phyloP scores from a whole-genome alignment of 2,888 invertebrate species.

The Zygothrica quintamaculata region DNA sequence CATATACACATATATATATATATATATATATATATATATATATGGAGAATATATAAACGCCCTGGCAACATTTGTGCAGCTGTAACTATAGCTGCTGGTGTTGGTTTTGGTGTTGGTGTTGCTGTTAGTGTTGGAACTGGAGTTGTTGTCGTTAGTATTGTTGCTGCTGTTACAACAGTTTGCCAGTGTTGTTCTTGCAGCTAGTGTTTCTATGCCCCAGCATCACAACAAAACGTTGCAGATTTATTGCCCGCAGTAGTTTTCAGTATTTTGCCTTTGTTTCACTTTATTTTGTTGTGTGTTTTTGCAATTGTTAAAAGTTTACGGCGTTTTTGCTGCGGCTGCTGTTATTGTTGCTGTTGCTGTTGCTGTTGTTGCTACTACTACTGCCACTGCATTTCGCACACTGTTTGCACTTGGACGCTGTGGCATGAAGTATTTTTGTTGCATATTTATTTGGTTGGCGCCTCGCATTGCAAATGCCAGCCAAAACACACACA shows the following conservation, averaged over 20 bases:
- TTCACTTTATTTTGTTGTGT: slow-evolving; percentile 48
- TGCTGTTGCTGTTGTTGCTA: not conserved
- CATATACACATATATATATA: slow-evolving; percentile 3
- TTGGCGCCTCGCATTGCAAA: slow-evolving; percentile 25
- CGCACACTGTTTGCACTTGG: slow-evolving; percentile 62
- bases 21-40: slow-evolving; percentile 33
- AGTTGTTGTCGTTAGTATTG: too few relatives aligned
- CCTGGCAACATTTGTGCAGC: slow-evolving; percentile 44
- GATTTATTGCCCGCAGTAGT: slow-evolving; percentile 75
- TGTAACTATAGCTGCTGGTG: slow-evolving; percentile 16
- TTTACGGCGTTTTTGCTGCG: slow-evolving; percentile 74
- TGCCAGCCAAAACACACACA: slow-evolving; percentile 48
- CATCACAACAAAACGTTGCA: slow-evolving; percentile 36
- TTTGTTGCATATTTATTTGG: slow-evolving; percentile 62
- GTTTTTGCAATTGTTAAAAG: slow-evolving; percentile 74
- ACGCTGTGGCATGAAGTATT: slow-evolving; percentile 37
- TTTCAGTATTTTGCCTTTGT: slow-evolving; percentile 61
- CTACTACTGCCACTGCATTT: slow-evolving; percentile 48
- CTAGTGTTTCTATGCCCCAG: slow-evolving; percentile 1
- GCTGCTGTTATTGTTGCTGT: slow-evolving; percentile 37
- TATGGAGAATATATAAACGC: slow-evolving; percentile 59
- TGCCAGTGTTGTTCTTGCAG: too few relatives aligned
- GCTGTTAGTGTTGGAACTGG: too few relatives aligned
- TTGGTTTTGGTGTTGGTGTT: too few relatives aligned
- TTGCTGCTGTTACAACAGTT: too few relatives aligned